Percentiles rank a stretch among this genome's conserved stretches.
phyloP scores from a whole-genome alignment of 2,113 vertebrate species.

The Mirza zaza region DNA sequence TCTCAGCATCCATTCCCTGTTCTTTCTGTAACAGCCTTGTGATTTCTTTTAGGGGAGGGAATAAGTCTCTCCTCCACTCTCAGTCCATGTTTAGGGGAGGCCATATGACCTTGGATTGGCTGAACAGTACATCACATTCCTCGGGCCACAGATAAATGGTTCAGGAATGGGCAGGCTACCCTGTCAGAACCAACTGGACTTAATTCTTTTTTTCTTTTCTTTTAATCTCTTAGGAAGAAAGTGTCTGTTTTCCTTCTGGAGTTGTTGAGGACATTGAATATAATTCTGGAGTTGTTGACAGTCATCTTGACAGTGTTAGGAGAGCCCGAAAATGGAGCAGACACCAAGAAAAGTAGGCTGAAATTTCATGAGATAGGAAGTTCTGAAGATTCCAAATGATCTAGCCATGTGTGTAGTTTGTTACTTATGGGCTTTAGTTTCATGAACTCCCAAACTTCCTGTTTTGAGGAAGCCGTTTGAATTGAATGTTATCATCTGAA shows the following conservation, averaged over 20 bases:
- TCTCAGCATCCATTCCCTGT: not conserved
- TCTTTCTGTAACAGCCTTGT: not conserved
- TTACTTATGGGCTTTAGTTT: not conserved
- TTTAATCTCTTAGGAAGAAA: not conserved
- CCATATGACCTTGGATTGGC: not conserved
- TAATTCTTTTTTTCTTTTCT: not conserved
- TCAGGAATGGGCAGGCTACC: not conserved
- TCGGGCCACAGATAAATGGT: not conserved
- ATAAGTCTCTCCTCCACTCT: not conserved
- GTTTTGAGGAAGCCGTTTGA: not conserved
- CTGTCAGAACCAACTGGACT: not conserved
- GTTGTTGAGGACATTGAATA: not conserved
- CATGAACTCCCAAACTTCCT: not conserved
- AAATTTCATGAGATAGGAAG: not conserved
- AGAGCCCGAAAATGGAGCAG: not conserved
- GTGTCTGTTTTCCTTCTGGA: not conserved
- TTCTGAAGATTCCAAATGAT: not conserved
- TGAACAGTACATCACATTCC: not conserved
- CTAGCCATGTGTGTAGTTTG: not conserved
- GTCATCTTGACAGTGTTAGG: not conserved
- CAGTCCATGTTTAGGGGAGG: not conserved
- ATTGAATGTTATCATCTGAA: not conserved
- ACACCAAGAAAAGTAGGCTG: not conserved
- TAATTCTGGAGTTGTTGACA: not conserved
- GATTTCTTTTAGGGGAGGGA: not conserved